phyloP scores from a whole-genome alignment of 2,888 invertebrate species.

The Apantesis nais region DNA sequence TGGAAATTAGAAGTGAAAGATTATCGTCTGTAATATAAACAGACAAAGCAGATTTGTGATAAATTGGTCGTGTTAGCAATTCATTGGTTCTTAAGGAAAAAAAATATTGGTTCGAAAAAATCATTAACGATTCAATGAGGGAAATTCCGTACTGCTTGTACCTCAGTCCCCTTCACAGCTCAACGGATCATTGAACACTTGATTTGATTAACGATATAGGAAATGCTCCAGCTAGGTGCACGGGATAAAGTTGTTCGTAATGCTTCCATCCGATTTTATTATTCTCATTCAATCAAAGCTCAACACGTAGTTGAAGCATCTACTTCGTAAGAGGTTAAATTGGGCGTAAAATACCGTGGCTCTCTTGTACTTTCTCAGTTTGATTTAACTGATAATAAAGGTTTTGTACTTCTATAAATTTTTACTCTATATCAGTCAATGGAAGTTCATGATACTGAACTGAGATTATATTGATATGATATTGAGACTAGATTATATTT shows the following conservation, averaged over 20 bases:
- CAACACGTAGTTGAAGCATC: slow-evolving; percentile 15
- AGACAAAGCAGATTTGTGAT: slow-evolving; percentile 71
- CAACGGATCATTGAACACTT: slow-evolving; percentile 71
- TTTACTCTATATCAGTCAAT: neutral
- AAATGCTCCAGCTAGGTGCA: slow-evolving; percentile 48
- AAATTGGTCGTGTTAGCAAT: slow-evolving; percentile 74
- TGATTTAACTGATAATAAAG: neutral
- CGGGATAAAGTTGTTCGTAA: slow-evolving; percentile 25
- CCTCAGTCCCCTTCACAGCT: slow-evolving; percentile 54
- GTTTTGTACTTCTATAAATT: neutral
- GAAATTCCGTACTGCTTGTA: slow-evolving; percentile 66
- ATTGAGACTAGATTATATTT: no score
- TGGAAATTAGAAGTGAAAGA: slow-evolving; percentile 54
- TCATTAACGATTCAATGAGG: slow-evolving; percentile 63
- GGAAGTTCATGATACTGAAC: no score
- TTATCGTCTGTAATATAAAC: slow-evolving; percentile 61
- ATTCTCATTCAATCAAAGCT: slow-evolving; percentile 16
- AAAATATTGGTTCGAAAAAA: slow-evolving; percentile 70
- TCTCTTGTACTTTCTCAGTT: neutral
- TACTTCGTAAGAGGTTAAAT: slow-evolving; percentile 15
- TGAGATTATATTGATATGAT: no score
- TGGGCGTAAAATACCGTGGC: slow-evolving; percentile 5
- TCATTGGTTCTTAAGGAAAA: slow-evolving; percentile 75
- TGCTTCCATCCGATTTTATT: slow-evolving; percentile 21
- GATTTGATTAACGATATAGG: slow-evolving; percentile 72